These are phyloP conservation scores for Mallotus villosus DNA, from an alignment of 2,797 vertebrate genomes.

Conservation along the genomic window DNA sequence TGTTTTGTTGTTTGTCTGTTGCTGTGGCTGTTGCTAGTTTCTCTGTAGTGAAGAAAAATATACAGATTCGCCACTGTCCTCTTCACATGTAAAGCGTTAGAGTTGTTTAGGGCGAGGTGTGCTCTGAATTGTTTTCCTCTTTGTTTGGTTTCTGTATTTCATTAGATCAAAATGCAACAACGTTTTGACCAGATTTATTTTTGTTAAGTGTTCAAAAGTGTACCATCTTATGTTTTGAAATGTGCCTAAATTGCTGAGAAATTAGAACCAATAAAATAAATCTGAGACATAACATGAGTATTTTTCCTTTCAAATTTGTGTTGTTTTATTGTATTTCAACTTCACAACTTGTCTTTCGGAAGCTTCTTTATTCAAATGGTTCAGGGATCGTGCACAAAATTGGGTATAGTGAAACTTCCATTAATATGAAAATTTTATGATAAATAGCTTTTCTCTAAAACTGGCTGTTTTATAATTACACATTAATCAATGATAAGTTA, in stretches of 20 bases:
- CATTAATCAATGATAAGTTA: too few species aligned
- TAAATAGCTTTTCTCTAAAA: too few species aligned
- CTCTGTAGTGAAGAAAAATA: slow-evolving; percentile 14
- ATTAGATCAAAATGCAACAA: slow-evolving; percentile 35
- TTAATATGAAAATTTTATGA: too few species aligned
- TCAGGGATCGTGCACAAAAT: too few species aligned
- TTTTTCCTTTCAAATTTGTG: slow-evolving; percentile 14
- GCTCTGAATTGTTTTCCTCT: slow-evolving; percentile 38
- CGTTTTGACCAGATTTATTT: slow-evolving; percentile 63
- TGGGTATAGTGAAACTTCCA: too few species aligned
- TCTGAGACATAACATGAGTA: slow-evolving; percentile 51
- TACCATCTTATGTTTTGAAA: slow-evolving; percentile 30
- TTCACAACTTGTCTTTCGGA: neutral
- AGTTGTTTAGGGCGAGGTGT: neutral
- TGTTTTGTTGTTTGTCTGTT: slow-evolving; percentile 43
- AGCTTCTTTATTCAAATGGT: too few species aligned
- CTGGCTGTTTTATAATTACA: too few species aligned
- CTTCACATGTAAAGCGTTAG: neutral
- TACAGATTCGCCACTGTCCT: neutral
- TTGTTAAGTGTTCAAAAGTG: slow-evolving; percentile 24
- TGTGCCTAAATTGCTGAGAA: slow-evolving; percentile 34
- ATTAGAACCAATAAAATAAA: slow-evolving; percentile 64
- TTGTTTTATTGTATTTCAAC: neutral
- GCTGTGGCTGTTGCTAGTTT: slow-evolving; percentile 32
- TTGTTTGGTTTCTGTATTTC: slow-evolving; percentile 46